phyloP scores from a whole-genome alignment of 2,797 vertebrate species.

The Podarcis lilfordi region DNA sequence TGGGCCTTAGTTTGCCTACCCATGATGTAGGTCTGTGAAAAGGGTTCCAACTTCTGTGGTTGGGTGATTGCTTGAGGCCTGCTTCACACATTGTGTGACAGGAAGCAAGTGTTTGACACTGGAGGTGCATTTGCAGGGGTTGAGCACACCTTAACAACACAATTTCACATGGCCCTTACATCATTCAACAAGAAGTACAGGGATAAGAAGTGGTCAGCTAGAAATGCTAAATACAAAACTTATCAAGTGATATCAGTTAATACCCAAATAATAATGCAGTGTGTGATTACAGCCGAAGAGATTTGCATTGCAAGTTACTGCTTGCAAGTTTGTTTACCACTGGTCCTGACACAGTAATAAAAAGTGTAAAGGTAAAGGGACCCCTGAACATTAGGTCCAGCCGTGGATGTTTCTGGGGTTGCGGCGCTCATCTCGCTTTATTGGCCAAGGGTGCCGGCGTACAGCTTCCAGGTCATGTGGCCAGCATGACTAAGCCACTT shows the following conservation, averaged over 20 bases:
- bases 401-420: too few species aligned
- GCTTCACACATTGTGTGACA: neutral
- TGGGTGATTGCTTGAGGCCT: neutral
- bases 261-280: too few species aligned
- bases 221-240: neutral
- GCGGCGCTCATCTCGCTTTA: too few species aligned
- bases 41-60: neutral
- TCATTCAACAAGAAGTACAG: neutral
- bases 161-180: neutral
- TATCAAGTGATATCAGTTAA: too few species aligned
- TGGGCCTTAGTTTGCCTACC: too few species aligned
- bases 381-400: too few species aligned
- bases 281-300: too few species aligned
- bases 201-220: neutral
- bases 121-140: neutral
- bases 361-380: neutral
- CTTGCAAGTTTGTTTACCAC: neutral
- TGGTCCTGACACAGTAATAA: neutral
- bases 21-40: neutral
- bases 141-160: neutral
- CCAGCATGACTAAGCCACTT: too few species aligned
- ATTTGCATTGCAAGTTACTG: neutral
- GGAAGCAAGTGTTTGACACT: neutral
- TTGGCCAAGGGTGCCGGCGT: too few species aligned
- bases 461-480: too few species aligned